Evolutionary conservation across 2,888 invertebrate species (phyloP).

Genomic region (Heliconius hortense): DNA sequence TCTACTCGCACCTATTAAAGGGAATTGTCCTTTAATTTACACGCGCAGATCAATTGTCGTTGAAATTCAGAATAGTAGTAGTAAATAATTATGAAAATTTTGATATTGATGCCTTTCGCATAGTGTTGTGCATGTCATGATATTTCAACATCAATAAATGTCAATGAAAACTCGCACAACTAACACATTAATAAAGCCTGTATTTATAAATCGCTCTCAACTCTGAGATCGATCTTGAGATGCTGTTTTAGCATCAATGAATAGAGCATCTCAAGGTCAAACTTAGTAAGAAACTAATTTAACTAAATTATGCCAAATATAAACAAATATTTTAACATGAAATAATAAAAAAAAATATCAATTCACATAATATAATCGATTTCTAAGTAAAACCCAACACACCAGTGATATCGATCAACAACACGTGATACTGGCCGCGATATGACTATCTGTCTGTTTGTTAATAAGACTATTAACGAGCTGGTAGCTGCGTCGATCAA

Average conservation of each 20-base stretch:
- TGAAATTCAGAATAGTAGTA: neutral
- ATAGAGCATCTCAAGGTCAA: neutral
- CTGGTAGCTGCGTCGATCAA: slow-evolving; percentile 46
- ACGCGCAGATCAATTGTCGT: neutral
- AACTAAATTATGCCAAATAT: neutral
- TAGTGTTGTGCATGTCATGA: no score
- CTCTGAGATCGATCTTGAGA: no score
- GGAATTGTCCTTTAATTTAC: slow-evolving; percentile 1
- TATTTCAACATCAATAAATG: no score
- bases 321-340: neutral
- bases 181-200: no score
- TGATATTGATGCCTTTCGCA: no score
- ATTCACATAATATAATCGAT: neutral
- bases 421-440: slow-evolving; percentile 22
- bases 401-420: neutral
- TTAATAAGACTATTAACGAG: slow-evolving; percentile 54
- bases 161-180: no score
- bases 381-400: slow-evolving; percentile 4
- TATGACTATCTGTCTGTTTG: slow-evolving; percentile 44
- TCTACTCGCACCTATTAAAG: slow-evolving; percentile 2
- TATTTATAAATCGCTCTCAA: no score
- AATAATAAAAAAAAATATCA: neutral
- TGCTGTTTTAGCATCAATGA: neutral
- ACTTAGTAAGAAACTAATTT: neutral
- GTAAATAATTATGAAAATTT: neutral